Evolutionary conservation across 2,797 vertebrate species (phyloP).

Genomic region (Acrossocheilus wenchowensis): DNA sequence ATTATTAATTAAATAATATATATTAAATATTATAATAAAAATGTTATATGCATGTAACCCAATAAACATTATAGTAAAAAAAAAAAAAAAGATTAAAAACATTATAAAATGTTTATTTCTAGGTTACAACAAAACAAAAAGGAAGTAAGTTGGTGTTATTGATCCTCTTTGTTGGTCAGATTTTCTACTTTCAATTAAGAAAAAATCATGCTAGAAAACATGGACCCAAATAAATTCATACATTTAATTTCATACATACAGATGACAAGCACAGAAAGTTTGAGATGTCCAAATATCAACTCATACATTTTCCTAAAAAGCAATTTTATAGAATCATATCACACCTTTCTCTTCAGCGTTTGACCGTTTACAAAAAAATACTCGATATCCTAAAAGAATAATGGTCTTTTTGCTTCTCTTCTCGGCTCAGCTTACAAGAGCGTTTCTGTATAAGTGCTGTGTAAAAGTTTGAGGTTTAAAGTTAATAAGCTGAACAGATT

Average conservation of each 20-base stretch:
- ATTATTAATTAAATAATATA: not conserved
- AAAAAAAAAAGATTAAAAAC: too few species aligned
- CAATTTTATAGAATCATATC: not conserved
- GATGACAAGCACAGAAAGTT: not conserved
- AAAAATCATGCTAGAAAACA: not conserved
- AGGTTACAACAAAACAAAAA: too few species aligned
- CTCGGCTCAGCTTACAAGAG: constrained; percentile 15
- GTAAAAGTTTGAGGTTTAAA: constrained; percentile 53
- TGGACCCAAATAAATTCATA: not conserved
- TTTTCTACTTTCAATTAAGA: not conserved
- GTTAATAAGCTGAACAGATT: constrained; percentile 50
- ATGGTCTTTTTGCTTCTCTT: constrained; percentile 19
- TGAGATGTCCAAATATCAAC: not conserved
- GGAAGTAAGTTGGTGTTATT: not conserved
- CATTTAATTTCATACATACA: too few species aligned
- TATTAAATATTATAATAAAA: not conserved
- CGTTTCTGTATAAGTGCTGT: constrained; percentile 8
- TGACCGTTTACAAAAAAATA: not conserved
- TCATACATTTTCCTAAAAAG: not conserved
- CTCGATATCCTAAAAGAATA: constrained; percentile 25
- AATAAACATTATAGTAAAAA: not conserved
- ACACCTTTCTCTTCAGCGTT: not conserved
- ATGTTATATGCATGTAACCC: not conserved
- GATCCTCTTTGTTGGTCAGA: not conserved
- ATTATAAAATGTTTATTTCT: too few species aligned